These are phyloP conservation scores for Dicyrtoma fusca DNA, from an alignment of 2,888 invertebrate genomes.

Conservation along the genomic window DNA sequence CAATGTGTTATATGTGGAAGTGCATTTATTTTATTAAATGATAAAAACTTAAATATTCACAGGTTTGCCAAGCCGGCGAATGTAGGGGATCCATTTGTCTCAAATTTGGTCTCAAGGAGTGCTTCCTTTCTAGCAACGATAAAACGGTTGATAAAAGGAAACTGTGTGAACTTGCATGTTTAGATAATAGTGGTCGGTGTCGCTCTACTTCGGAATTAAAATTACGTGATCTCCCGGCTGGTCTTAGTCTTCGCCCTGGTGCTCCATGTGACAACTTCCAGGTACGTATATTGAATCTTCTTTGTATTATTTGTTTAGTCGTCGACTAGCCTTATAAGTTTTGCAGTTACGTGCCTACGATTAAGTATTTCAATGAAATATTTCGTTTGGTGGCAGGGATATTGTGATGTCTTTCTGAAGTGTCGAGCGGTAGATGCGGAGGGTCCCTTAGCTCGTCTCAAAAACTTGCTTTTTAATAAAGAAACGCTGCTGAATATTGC, in stretches of 20 bases:
- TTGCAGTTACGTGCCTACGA: no score
- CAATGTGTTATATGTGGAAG: no score
- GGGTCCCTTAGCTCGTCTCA: slow-evolving; percentile 93
- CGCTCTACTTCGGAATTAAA: slow-evolving; percentile 84
- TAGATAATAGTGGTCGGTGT: slow-evolving; percentile 73
- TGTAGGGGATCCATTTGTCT: slow-evolving; percentile 95
- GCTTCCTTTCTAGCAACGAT: slow-evolving; percentile 84
- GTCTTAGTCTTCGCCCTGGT: slow-evolving; percentile 87
- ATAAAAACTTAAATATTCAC: slow-evolving; percentile 59
- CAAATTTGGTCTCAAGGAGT: slow-evolving; percentile 91
- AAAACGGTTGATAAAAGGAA: slow-evolving; percentile 78
- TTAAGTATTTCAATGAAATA: no score
- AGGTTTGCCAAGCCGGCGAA: slow-evolving; percentile 85
- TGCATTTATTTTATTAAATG: no score
- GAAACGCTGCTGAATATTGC: slow-evolving; percentile 85
- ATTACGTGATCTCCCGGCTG: slow-evolving; percentile 72
- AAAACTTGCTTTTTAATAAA: slow-evolving; percentile 90
- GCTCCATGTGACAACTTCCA: slow-evolving; percentile 99
- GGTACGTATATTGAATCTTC: no score
- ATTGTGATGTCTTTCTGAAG: slow-evolving; percentile 98
- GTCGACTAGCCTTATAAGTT: no score
- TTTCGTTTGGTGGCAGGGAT: slow-evolving; percentile 69
- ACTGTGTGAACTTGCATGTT: slow-evolving; percentile 96
- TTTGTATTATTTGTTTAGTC: no score
- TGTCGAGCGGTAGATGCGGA: slow-evolving; percentile 99